Evolutionary conservation across 2,888 invertebrate species (phyloP), one percentile per base, ranked within the genome.

Genomic region (Coenonympha glycerion): DNA sequence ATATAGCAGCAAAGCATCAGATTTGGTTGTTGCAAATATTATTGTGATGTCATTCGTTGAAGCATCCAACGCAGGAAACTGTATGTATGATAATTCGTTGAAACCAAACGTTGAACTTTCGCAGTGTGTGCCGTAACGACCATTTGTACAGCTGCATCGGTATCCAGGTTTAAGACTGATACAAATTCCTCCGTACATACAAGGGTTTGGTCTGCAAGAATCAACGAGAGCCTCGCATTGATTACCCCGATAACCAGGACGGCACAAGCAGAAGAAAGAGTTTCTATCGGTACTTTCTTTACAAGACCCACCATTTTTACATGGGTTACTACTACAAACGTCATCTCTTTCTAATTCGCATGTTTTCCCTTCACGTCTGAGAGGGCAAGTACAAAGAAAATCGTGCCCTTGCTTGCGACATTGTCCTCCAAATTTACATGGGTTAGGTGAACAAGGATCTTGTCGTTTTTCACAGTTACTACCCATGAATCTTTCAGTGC

Each of bases 161-260:
- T 95, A 97, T 26, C 95, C 95, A 5, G 95, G 95, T 69, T 95
- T 95, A n/a, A 95, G 84, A 56, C 93, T 92, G 11, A 95, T 91
- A 69, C 98, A 98, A 36, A 94, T 89, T 22, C 97, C 97, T 19
- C 95, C 96, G 72, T 96, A 89, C 55, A 95, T 84, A 66, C 98
- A 98, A n/a, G 97, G 97, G 76, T 97, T 96, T 1, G 96, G 95
- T 53, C 96, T 89, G 69, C 98, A 98, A 0, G 95, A 95, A 72
- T 97, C 96, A 0, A 95, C 93, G 2, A 94, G 88, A 15, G 92
- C 92, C 83, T 97, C 96, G 73, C 98, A 98, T 60, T 93, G 92
- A 73, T 94, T 94, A 2, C 98, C 98, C 8, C 95, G 90, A 74
- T 95, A 98, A 1, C 97, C 97, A 2, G 95, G 94, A 2, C 96